Conservation (phyloP, 2,113 vertebrate genomes). For the Bambusicola thoracicus region DNA sequence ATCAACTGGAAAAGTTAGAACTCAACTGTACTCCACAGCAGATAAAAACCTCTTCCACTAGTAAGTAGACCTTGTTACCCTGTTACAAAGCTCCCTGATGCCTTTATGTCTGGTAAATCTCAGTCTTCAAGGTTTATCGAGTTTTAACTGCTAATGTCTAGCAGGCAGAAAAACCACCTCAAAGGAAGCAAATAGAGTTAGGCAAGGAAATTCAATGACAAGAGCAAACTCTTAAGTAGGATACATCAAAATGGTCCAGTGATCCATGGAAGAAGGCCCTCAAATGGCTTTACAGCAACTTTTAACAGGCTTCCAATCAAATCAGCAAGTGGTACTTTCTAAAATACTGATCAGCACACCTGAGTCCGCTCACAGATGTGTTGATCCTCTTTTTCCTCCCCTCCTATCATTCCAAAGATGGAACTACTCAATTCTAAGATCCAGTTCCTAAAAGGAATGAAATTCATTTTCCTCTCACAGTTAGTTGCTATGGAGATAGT, state of each 20-base stretch:
- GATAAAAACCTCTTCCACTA: neutral
- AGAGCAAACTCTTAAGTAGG: neutral
- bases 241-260: neutral
- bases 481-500: constrained; percentile 49
- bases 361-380: neutral
- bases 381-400: neutral
- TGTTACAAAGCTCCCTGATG: neutral
- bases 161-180: neutral
- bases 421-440: neutral
- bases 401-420: neutral
- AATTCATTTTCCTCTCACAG: neutral
- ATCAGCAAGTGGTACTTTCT: neutral
- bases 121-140: neutral
- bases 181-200: neutral
- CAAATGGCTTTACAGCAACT: neutral
- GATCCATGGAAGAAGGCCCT: neutral
- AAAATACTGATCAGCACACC: neutral
- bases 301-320: neutral
- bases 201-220: neutral
- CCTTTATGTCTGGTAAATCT: neutral
- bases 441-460: neutral
- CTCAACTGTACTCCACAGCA: neutral
- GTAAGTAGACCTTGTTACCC: neutral
- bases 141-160: neutral
- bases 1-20: neutral